These are phyloP conservation scores for Nautilus pompilius DNA, from an alignment of 1,140 invertebrate species.

Conservation along the genomic window DNA sequence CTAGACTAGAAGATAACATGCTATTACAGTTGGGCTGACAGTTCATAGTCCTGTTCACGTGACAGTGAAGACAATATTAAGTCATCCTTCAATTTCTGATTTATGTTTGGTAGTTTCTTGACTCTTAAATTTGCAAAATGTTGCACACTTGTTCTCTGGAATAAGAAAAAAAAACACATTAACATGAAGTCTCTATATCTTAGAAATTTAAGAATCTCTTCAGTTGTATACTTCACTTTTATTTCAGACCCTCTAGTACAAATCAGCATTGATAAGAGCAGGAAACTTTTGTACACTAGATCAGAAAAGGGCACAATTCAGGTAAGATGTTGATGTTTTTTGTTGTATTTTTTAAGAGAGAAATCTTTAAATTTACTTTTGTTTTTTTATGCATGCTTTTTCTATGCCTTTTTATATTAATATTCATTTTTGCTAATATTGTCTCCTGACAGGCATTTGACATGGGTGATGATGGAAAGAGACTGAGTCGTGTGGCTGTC, in stretches of 20 bases:
- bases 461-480: slow-evolving; percentile 75
- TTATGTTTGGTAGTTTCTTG: too few relatives aligned
- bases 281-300: slow-evolving; percentile 87
- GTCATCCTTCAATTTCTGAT: too few relatives aligned
- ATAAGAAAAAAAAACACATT: too few relatives aligned
- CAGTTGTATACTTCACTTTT: background rate
- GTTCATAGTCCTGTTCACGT: too few relatives aligned
- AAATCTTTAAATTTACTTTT: background rate
- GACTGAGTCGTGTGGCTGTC: slow-evolving; percentile 69
- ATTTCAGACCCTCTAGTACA: slow-evolving; percentile 77
- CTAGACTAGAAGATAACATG: too few relatives aligned
- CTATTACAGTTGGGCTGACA: too few relatives aligned
- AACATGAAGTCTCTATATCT: too few relatives aligned
- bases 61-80: too few relatives aligned
- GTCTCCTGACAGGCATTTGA: slow-evolving; percentile 77
- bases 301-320: slow-evolving; percentile 65
- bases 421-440: background rate
- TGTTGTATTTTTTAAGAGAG: too few relatives aligned
- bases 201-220: background rate
- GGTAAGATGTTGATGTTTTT: slow-evolving; percentile 38
- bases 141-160: too few relatives aligned
- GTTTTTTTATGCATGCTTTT: background rate
- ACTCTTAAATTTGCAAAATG: too few relatives aligned
- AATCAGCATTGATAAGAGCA: slow-evolving; percentile 84
- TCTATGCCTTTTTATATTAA: background rate